Evolutionary conservation across 2,888 invertebrate species (phyloP), one percentile per base, ranked within the genome.

Genomic region (Philonicus albiceps): DNA sequence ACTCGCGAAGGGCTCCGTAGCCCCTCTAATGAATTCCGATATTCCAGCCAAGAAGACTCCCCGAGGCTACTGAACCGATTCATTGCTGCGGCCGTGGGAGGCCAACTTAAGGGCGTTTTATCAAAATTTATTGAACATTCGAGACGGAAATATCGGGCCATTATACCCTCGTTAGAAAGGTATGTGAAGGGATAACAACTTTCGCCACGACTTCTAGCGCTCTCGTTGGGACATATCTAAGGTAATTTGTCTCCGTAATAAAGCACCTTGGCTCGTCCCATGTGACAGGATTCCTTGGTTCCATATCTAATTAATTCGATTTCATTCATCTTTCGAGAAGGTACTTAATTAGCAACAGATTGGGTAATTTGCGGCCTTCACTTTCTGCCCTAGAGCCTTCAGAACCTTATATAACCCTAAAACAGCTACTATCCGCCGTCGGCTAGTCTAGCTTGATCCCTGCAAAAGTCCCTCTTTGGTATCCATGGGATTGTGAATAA

Each of bases 61-160:
- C 37, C 8, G 49, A 40, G 11, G 78, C 22, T 30, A 30, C 30
- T 27, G 49, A 78, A 49, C 11, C 27, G 1, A 49, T 49, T 43
- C 30, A 4, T 0, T 49, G 43, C n/a, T 27, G 49, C 13, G 27
- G 4, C 27, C 27, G 13, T 43, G 27, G 22, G 37, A 49, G 22
- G 30, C 30, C 49, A 31, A 40, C 37, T 22, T 37, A 40, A 31
- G 49, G 49, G 78, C 13, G 49, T 31, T 78, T 78, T 78, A 49
- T 78, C 78, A 78, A 78, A 78, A 78, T 78, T 78, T 78, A 78
- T 78, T 78, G 49, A 78, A 78, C 78, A 49, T 78, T 78, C 43
- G 78, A 78, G 78, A 78, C 78, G 49, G 49, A 49, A 27, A 78
- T 37, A 78, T 49, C n/a, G 22, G 30, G 27, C 27, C 78, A 78